Evolutionary conservation across 2,797 vertebrate genomes (phyloP).

Genomic region (Anas capensis): DNA sequence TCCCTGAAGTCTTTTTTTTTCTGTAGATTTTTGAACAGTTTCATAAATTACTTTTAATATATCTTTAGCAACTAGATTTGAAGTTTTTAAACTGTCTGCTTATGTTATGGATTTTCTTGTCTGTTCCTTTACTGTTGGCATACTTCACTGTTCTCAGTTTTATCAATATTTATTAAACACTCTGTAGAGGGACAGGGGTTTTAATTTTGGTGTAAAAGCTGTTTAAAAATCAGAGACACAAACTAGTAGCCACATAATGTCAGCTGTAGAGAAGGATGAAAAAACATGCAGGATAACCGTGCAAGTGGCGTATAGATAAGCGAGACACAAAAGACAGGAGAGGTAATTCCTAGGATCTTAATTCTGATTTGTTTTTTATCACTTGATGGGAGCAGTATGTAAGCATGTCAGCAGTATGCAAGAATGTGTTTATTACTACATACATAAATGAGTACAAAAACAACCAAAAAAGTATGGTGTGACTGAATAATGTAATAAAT

Average conservation of each 20-base stretch:
- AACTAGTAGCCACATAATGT: background rate
- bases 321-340: background rate
- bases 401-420: background rate
- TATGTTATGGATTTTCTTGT: background rate
- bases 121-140: background rate
- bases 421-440: background rate
- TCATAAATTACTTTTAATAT: background rate
- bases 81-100: background rate
- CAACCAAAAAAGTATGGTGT: background rate
- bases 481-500: background rate
- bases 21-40: background rate
- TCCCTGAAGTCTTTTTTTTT: background rate
- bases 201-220: background rate
- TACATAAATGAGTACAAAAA: background rate
- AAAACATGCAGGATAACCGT: fast-evolving
- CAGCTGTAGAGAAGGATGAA: background rate
- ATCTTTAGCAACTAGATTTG: background rate
- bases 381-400: background rate
- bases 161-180: background rate
- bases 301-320: background rate
- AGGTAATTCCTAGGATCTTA: background rate
- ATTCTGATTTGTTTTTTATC: background rate
- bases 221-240: conserved; percentile 20
- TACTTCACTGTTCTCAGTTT: background rate
- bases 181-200: background rate